Evolutionary conservation across 2,888 invertebrate species (phyloP).

Genomic region (Ormyrus rosae): DNA sequence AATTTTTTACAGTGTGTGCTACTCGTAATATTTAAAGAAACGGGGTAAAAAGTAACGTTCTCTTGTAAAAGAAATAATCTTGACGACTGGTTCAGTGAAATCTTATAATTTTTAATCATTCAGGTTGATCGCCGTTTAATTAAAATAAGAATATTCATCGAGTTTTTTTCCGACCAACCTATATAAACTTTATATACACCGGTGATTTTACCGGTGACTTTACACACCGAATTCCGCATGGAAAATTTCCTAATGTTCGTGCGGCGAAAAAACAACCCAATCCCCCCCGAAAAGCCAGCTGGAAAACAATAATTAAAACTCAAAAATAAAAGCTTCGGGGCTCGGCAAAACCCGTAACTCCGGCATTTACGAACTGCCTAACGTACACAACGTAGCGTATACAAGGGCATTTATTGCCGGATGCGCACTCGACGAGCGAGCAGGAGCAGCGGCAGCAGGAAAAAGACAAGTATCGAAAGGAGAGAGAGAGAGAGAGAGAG

Average conservation of each 20-base stretch:
- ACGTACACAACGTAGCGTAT: slow-evolving; percentile 35
- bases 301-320: background rate
- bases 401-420: slow-evolving; percentile 55
- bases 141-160: too few relatives aligned
- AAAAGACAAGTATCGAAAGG: slow-evolving; percentile 19
- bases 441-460: slow-evolving; percentile 15
- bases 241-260: background rate
- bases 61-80: too few relatives aligned
- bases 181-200: too few relatives aligned
- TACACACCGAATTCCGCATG: too few relatives aligned
- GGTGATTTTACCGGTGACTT: too few relatives aligned
- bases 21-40: too few relatives aligned
- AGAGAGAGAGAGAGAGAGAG: slow-evolving; percentile 5
- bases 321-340: background rate
- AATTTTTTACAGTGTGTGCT: too few relatives aligned
- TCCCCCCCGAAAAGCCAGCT: background rate
- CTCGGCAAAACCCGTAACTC: slow-evolving; percentile 4
- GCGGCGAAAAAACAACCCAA: background rate
- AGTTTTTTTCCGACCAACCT: too few relatives aligned
- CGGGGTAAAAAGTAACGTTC: too few relatives aligned
- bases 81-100: too few relatives aligned
- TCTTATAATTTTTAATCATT: too few relatives aligned
- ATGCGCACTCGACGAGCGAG: slow-evolving; percentile 31
- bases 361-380: slow-evolving; percentile 30
- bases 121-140: too few relatives aligned